Evolutionary conservation across 37 sponge, comb jelly and placozoan species (phyloP), one percentile per base, ranked within the genome.

Genomic region (Eunapius fragilis): DNA sequence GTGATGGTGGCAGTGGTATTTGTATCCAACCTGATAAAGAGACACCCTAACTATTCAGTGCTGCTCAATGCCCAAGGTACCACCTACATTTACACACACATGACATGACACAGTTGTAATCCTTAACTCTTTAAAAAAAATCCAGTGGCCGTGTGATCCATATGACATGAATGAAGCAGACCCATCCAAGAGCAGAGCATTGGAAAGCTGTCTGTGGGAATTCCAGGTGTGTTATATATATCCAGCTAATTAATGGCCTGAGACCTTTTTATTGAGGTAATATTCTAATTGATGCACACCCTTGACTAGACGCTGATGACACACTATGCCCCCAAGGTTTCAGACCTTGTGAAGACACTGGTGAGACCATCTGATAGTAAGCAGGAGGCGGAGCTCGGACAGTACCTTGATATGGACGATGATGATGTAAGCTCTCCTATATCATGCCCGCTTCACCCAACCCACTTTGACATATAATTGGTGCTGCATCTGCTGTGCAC

Each of bases 121-220:
- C 7, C 27, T 7, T 6, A n/a, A n/a, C n/a, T n/a, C n/a, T n/a
- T n/a, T n/a, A n/a, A 31, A 32, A 83, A 69, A 30, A 13, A 41
- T 75, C 14, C 33, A 82, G 45, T 19, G 80, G 31, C 69, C 67
- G 0, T 33, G 75, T 22, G 99, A 98, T 77, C 93, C 95, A 32
- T 98, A 79, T 73, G 37, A 87, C 37, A 31, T 72, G 25, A 79
- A 58, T 23, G 93, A 92, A 67, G 71, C 77, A 22, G 99, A 99
- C 77, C 97, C 95, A n/a, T 77, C 89, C 0, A 78, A 85, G 41
- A 91, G 82, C 48, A 73, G 81, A 26, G 99, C 99, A 32, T 82
- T 97, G 13, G 96, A 99, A 36, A 97, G 97, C 75, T 99, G 91
- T 71, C 92, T 99, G 47, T 99, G 99, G 99, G 99, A 99, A 50